Conservation (phyloP, 2,113 vertebrate genomes). For the Laterallus jamaicensis region DNA sequence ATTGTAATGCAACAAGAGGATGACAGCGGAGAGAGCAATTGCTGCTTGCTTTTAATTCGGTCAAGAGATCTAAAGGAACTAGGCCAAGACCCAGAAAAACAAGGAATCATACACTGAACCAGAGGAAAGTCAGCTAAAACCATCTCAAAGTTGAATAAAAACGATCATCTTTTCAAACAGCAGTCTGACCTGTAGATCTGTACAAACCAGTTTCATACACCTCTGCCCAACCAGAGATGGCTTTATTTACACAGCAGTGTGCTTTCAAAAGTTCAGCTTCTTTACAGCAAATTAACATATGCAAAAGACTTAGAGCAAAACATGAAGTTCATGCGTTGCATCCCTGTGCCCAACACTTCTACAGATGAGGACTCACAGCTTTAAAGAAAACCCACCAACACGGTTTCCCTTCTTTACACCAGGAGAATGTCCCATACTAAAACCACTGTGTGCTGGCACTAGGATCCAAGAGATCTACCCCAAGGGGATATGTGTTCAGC, state of each 20-base stretch:
- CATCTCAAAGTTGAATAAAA: background rate
- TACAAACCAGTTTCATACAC: background rate
- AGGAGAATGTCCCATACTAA: background rate
- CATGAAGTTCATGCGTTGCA: background rate
- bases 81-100: conserved; percentile 24
- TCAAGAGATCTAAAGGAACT: background rate
- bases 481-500: background rate
- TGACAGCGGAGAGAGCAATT: background rate
- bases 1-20: conserved; percentile 4
- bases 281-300: background rate
- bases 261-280: background rate
- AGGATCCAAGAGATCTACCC: background rate
- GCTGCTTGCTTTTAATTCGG: background rate
- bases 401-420: background rate
- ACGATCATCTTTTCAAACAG: background rate
- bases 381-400: background rate
- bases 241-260: background rate
- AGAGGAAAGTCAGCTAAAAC: background rate
- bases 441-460: background rate
- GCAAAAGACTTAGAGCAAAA: background rate
- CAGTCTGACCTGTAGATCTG: background rate
- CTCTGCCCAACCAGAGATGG: background rate
- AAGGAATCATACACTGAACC: background rate
- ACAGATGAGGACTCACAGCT: background rate
- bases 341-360: background rate